These are phyloP conservation scores for Telmatherina bonti DNA, from an alignment of 2,797 vertebrate species.

Conservation along the genomic window DNA sequence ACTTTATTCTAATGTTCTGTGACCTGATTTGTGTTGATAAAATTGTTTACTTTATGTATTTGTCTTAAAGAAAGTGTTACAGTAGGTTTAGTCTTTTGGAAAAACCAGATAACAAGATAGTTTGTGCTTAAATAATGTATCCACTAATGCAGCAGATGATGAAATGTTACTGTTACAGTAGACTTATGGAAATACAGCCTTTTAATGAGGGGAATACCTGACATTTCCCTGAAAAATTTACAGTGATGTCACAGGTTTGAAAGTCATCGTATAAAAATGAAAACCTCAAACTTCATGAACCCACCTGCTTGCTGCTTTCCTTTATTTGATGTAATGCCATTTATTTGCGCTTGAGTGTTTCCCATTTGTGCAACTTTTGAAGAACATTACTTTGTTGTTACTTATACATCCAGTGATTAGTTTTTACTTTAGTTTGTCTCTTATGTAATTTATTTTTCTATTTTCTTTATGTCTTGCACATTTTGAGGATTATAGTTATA, in stretches of 20 bases:
- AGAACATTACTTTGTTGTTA: neutral
- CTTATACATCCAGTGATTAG: neutral
- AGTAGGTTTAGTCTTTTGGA: slow-evolving; percentile 6
- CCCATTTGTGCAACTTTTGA: neutral
- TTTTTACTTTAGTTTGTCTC: neutral
- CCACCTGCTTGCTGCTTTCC: neutral
- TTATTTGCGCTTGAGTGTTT: neutral
- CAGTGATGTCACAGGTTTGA: slow-evolving; percentile 38
- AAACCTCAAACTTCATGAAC: slow-evolving; percentile 7
- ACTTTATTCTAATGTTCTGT: neutral
- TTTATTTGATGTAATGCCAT: neutral
- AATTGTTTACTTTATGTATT: slow-evolving; percentile 17
- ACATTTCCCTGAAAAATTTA: slow-evolving; percentile 13
- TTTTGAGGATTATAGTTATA: neutral
- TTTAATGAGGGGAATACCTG: neutral
- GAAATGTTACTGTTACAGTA: neutral
- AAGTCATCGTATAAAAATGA: slow-evolving; percentile 1
- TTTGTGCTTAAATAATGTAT: neutral
- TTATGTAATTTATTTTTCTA: neutral
- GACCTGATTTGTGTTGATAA: neutral
- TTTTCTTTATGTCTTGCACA: no score
- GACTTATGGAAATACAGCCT: neutral
- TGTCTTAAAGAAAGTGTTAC: slow-evolving; percentile 2
- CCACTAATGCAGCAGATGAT: neutral
- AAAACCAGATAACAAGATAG: neutral